Base-by-base conservation (phyloP, 2,888 invertebrate species). In the Pandemis cinnamomeana region DNA sequence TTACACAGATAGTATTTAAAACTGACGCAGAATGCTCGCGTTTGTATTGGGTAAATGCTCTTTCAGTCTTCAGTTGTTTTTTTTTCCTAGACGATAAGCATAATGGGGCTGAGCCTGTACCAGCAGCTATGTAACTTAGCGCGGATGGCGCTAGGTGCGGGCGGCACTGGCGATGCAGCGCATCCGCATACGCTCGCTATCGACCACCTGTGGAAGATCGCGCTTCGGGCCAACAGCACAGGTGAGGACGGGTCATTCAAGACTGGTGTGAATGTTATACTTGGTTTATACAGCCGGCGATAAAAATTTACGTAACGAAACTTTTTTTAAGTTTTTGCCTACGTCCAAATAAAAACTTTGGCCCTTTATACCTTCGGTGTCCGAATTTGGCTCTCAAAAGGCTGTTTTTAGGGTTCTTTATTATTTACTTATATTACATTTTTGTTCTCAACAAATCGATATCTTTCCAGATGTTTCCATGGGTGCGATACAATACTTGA, bases 191-290 rank as follows among this genome's bases (percentile, higher is more conserved):
- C 96, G 44, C 95, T 97, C 13, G 98, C 98, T 13, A 98, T 99
- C 97, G 97, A 98, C 89, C 98, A 98, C 82, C 93, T 99, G 80
- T 99, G 99, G 98, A 97, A 97, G 89, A 98, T 99, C 76, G 99
- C 99, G 0, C 93, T 99, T 5, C 95, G 97, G 79, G 98, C 99
- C 2, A 97, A 97, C 79, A 98, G 97, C 86, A 98, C 98, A 71
- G 96, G 96, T 96, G 82, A 79, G 67, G 64, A n/a, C n/a, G 7
- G 27, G 7, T 8, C 27, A 42, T n/a, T 5, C 42, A 10, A 36
- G 20, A 27, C 13, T 67, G 51, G 15, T 11, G 10, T 11, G 5
- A 10, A 11, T 11, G 46, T 46, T 46, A 46, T n/a, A 11, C 41
- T 1, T 53, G 53, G 53, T 46, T n/a, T 10, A 51, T 51, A n/a